phyloP scores from a whole-genome alignment of 2,797 vertebrate species.

The Propithecus perrieri region DNA sequence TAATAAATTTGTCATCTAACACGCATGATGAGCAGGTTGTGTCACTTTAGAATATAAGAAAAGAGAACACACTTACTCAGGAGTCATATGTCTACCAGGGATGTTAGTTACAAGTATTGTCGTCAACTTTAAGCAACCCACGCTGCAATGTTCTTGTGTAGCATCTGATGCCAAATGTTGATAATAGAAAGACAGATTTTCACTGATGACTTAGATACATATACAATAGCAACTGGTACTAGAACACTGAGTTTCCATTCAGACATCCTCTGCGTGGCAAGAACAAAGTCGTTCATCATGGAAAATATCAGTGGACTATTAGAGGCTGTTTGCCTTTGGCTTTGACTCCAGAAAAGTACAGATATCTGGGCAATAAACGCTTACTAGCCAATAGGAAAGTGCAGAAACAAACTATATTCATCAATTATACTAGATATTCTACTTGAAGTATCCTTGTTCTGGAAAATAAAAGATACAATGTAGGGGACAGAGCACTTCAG shows the following conservation, averaged over 20 bases:
- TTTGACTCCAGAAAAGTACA: slow-evolving; percentile 4
- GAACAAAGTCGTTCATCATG: neutral
- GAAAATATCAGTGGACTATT: neutral
- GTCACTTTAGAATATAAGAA: neutral
- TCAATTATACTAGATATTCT: neutral
- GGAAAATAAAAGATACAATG: neutral
- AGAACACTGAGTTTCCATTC: neutral
- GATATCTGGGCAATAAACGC: neutral
- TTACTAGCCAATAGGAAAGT: neutral
- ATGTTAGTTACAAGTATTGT: neutral
- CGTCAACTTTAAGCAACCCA: neutral
- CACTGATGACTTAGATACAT: neutral
- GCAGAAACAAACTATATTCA: neutral
- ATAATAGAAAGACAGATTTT: neutral
- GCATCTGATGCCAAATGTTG: neutral
- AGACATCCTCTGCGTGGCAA: neutral
- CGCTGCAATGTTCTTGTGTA: neutral
- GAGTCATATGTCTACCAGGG: neutral
- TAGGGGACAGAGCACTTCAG: neutral
- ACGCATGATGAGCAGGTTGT: neutral
- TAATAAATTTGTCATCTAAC: neutral
- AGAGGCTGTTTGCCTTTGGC: neutral
- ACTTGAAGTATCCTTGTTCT: neutral
- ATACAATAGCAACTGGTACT: neutral
- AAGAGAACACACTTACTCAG: neutral